Evolutionary conservation across 2,113 vertebrate genomes (phyloP), one percentile per base, ranked within the genome.

Genomic region (Vireo altiloquus): DNA sequence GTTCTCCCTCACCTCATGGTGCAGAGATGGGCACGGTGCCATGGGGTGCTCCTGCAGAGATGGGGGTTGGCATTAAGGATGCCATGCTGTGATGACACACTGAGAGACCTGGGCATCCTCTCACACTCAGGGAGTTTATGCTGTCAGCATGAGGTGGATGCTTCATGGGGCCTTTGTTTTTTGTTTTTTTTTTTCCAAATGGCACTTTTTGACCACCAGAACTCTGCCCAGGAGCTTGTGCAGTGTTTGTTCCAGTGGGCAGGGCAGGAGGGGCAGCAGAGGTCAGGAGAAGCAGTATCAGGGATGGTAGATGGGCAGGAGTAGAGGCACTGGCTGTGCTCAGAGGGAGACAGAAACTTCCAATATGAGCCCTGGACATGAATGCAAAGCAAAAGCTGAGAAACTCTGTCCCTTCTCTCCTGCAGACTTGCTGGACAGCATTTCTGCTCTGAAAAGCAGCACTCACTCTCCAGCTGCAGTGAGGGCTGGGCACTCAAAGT

Each of bases 21-120:
- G 8, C 42, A 50, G 42, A 75, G 39, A 15, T 15, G 25, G 44
- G 19, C 69, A 14, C 5, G 16, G 47, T 3, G 7, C 9, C 59
- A 9, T 0, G 4, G 49, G 35, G 4, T 50, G 24, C 11, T 64
- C 54, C 37, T 5, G 20, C 18, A 56, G 68, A 47, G 44, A 25
- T 20, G 42, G n/a, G 15, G 8, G 13, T 6, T 37, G 3, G 25
- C 5, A 4, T 17, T 37, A 30, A 52, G 53, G 39, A n/a, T 40
- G 24, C 13, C 2, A 0, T 2, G 2, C 33, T 44, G 9, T 17
- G 46, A 18, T 22, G 25, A n/a, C 1, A 10, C 35, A 13, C 33
- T 74, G 42, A 28, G 35, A 54, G 42, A 21, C 5, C 54, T 47
- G 44, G 33, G 53, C 0, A 0, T 79, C 31, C 28, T 57, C 56